Evolutionary conservation across 1,140 invertebrate species (phyloP).

Genomic region (Aphidius ervi): DNA sequence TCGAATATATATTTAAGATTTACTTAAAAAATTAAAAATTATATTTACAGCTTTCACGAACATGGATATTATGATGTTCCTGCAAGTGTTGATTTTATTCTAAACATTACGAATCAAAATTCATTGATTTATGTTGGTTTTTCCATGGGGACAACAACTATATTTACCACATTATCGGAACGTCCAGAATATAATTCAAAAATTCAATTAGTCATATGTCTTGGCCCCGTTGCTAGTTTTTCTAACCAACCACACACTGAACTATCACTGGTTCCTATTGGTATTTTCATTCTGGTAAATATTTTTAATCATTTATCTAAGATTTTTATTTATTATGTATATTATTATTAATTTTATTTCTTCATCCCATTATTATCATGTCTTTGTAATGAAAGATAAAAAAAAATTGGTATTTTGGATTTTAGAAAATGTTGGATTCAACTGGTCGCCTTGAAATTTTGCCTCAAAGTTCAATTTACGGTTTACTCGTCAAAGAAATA

Average conservation of each 20-base stretch:
- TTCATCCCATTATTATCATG: too few species aligned
- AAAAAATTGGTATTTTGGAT: conserved; percentile 23
- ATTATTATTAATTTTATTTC: too few species aligned
- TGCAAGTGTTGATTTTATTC: conserved; percentile 57
- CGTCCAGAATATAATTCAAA: conserved; percentile 57
- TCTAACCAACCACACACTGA: too few species aligned
- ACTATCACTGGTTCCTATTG: too few species aligned
- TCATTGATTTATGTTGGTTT: conserved; percentile 63
- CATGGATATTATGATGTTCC: conserved; percentile 59
- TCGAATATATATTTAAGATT: too few species aligned
- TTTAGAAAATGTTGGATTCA: too few species aligned
- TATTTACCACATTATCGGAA: conserved; percentile 52
- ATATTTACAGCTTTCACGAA: conserved; percentile 52
- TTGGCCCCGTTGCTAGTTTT: conserved; percentile 54
- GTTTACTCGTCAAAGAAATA: too few species aligned
- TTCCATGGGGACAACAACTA: conserved; percentile 63
- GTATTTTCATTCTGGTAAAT: too few species aligned
- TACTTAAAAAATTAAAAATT: not conserved
- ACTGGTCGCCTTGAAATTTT: too few species aligned
- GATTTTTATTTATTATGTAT: too few species aligned
- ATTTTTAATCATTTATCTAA: too few species aligned
- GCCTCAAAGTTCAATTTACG: too few species aligned
- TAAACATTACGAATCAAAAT: conserved; percentile 47
- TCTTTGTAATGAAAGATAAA: conserved; percentile 17
- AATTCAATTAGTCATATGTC: conserved; percentile 49